Evolutionary conservation across 1,140 invertebrate genomes (phyloP).

Genomic region (Drosophila pruinosa): DNA sequence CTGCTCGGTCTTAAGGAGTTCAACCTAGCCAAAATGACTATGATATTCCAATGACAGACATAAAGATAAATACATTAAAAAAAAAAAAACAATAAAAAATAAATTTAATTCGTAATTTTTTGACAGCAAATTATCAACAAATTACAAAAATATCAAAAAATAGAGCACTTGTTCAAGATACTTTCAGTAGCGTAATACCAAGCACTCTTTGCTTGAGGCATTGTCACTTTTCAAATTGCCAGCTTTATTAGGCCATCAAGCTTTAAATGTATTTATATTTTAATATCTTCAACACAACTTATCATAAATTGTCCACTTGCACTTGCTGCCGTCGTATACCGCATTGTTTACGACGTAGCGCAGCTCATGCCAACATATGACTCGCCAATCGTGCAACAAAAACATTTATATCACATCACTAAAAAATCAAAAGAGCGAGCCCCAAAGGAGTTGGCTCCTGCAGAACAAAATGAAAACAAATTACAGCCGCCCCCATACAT

Average conservation of each 20-base stretch:
- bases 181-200: not conserved
- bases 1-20: too few relatives aligned
- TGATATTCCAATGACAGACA: too few relatives aligned
- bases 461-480: slow-evolving; percentile 60
- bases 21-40: too few relatives aligned
- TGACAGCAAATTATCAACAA: too few relatives aligned
- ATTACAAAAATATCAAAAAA: too few relatives aligned
- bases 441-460: slow-evolving; percentile 55
- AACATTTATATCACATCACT: slow-evolving; percentile 27
- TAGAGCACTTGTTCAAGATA: too few relatives aligned
- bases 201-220: not conserved
- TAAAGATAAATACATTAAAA: too few relatives aligned
- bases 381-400: slow-evolving; percentile 36
- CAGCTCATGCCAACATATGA: slow-evolving; percentile 40
- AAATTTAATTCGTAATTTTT: too few relatives aligned
- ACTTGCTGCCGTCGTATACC: slow-evolving; percentile 1
- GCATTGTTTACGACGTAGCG: slow-evolving; percentile 11
- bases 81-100: too few relatives aligned
- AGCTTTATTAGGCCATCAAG: not conserved
- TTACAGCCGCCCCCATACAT: slow-evolving; percentile 24
- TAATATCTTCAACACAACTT: not conserved
- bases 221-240: not conserved
- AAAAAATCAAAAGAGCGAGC: slow-evolving; percentile 63
- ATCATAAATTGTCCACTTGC: slow-evolving; percentile 1
- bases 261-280: not conserved